Evolutionary conservation across 2,888 invertebrate genomes (phyloP), one percentile per base, ranked within the genome.

Genomic region (Patella ulyssiponensis): DNA sequence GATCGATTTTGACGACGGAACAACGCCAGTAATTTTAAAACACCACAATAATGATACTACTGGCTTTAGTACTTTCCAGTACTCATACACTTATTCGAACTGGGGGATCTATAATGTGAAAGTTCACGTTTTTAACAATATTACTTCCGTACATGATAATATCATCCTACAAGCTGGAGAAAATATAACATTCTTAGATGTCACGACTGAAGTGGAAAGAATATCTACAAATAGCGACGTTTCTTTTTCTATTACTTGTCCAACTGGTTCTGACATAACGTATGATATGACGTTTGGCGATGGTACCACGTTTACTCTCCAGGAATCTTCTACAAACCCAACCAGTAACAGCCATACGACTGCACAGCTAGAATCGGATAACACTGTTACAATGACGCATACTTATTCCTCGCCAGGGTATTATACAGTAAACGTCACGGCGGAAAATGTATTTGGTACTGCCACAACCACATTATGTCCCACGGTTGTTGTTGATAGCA

Each of bases 31-130:
- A 11, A 71, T 73, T 12, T 17, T 79, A 14, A 51, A 72, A 69
- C 77, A 79, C 51, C 52, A 14, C 52, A 84, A 79, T 72, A 27
- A 76, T n/a, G 51, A 73, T 20, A 33, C 52, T 3, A 80, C 80
- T 33, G 82, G 75, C 15, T 87, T 87, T 44, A 77, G 82, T 58
- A 84, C 86, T 0, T 84, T 86, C 72, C 71, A 71, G 1, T 83
- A 88, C 75, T 73, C 79, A 23, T 85, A 90, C 76, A 79, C 75
- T 0, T 91, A 90, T 75, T 78, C 79, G 1, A 82, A 86, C 56
- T 91, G 90, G 87, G 91, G 91, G 9, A 87, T 86, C 20, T 91
- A 90, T 80, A 80, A 77, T 17, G 86, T 90, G 3, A 81, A 83
- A 51, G 88, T 88, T 1, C 83, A 80, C 7, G 90, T 89, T 1